These are phyloP conservation scores for Calliscelio sp. DNA, from an alignment of 2,888 invertebrate species.

Conservation along the genomic window DNA sequence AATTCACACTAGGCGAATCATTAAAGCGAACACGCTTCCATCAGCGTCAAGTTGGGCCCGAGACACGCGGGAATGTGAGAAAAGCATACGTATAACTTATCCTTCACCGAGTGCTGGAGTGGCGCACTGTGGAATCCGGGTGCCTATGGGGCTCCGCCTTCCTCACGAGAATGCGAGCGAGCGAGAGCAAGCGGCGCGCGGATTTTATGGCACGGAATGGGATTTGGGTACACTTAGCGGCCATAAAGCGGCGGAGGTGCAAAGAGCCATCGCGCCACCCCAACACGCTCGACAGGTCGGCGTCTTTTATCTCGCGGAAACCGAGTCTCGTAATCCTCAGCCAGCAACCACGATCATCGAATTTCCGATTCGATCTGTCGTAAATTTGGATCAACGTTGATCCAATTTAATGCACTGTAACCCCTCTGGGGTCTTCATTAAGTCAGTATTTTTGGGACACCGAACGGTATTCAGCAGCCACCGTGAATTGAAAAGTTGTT, in stretches of 20 bases:
- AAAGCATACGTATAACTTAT: conserved; percentile 59
- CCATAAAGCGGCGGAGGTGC: conserved; percentile 84
- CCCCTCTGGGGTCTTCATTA: no score
- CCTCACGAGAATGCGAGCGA: conserved; percentile 40
- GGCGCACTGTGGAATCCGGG: conserved; percentile 47
- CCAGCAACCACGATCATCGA: neutral
- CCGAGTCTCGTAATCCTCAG: conserved; percentile 60
- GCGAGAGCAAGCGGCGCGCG: no score
- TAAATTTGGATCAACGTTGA: conserved; percentile 38
- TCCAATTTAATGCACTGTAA: conserved; percentile 41
- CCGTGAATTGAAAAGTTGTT: no score
- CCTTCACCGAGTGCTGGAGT: conserved; percentile 23
- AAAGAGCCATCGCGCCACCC: conserved; percentile 81
- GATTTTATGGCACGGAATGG: conserved; percentile 82
- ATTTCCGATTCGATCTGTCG: conserved; percentile 42
- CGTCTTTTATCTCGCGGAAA: conserved; percentile 79
- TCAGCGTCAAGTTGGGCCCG: conserved; percentile 10
- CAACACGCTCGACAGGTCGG: conserved; percentile 77
- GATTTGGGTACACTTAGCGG: conserved; percentile 84
- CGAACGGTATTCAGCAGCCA: no score
- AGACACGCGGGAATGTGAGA: conserved; percentile 43
- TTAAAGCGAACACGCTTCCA: conserved; percentile 27
- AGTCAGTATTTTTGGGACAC: no score
- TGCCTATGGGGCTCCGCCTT: conserved; percentile 45
- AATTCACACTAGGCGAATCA: neutral